Base-by-base conservation (phyloP, 1,140 invertebrate species). In the Drosophila persimilis region DNA sequence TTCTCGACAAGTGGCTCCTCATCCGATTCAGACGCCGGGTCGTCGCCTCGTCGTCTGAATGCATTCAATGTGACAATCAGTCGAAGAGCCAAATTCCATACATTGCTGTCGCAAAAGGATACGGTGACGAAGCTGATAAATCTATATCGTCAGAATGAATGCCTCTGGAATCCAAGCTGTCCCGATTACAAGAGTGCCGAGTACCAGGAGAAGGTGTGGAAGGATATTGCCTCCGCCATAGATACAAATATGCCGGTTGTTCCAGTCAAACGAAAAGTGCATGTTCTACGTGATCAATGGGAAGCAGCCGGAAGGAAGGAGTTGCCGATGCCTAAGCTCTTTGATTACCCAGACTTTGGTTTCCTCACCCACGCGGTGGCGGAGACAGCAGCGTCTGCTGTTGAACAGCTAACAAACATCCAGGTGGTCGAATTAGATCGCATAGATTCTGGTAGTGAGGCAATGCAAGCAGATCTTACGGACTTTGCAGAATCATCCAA, bases 121-220 rank as follows among this genome's bases (percentile, higher is more conserved):
- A 53, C 43, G 26, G 50, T 53, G 11, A 17, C 17, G 4, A 29
- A 41, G 17, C 20, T 62, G 15, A 47, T 54, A 7, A 3, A 54
- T 15, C 13, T 62, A 20, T 54, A 62, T 54, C 41, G 59, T 2
- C 50, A 62, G 26, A 62, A 53, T 15, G 48, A 62, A 6, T 61
- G 58, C 15, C 35, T 61, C 3, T 61, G 58, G 58, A 61, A 61
- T 52, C 58, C 48, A 3, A 52, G 29, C 13, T 62, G 59, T 11
- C 50, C 60, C 7, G 51, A 54, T 9, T 62, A 54, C 26, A 54
- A 53, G 26, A 43, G 50, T 44, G 26, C 39, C 15, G 50, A 53
- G 8, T 35, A 31, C 35, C 41, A 62, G 26, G 50, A 53, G 22
- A 44, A 22, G 17, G 58, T 62, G 4, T 62, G 59, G 58, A 35